Evolutionary conservation across 2,888 invertebrate species (phyloP), one percentile per base, ranked within the genome.

Genomic region (Andrena camellia): DNA sequence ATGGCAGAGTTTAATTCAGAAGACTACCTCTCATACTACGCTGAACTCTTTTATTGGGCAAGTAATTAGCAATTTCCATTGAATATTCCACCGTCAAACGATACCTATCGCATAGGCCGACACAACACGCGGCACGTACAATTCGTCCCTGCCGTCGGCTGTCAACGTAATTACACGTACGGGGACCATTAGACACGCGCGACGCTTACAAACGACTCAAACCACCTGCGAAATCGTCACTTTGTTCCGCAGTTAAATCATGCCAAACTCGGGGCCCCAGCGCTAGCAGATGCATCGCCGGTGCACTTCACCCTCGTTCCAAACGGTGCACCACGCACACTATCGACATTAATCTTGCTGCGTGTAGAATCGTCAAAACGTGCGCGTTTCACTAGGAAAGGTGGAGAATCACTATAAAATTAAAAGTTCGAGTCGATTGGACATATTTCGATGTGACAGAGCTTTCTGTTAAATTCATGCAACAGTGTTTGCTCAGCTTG

Each of bases 181-280:
- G 85, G 81, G 86, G 74, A 82, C 88, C 87, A 90, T 90, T 90
- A 90, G 87, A 86, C 86, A 88, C 88, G 83, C 81, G 79, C 87
- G 81, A 82, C 87, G 86, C 89, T 86, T 87, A 80, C 87, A 84
- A 87, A 90, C 84, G 86, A 81, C 84, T 83, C 87, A 85, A 90
- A 87, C 87, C 86, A 86, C 72, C 88, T 85, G 86, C 90, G 86
- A 89, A 88, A 90, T 90, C 90, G 88, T 89, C 90, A 90, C 88
- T 90, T 87, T 89, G 90, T 90, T 89, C 85, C 81, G 81, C 81
- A 81, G 86, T 78, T 84, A 79, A 89, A 86, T 84, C 88, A 88
- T 78, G 82, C 68, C 69, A 62, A 59, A 74, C 78, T 79, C 72
- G 64, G 70, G 42, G 23, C 54, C 5, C 20, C 66, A 42, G 7